Base-by-base conservation (phyloP, 2,797 vertebrate species). In the Argya squamiceps region DNA sequence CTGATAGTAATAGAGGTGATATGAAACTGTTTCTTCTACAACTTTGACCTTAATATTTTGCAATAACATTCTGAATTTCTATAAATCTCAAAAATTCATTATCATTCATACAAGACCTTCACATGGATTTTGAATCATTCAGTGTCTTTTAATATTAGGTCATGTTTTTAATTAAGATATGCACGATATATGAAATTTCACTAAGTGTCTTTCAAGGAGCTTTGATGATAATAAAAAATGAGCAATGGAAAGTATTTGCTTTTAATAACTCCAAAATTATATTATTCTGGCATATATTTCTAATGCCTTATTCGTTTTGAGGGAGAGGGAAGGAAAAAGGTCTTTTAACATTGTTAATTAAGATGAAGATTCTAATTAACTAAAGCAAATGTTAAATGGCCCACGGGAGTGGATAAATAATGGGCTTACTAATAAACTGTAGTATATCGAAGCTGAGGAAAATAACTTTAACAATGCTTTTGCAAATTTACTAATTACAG, bases 291-390 rank as follows among this genome's bases (percentile, higher is more conserved):
- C 59, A 24, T 85, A 76, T 52, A 84, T 93, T 93, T 95, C 70
- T 91, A 52, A 71, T 4, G 4, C 13, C 19, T 84, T 79, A 74
- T 85, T 94, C 34, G 2, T 80, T 97, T 79, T 80, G 12, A 16
- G 26, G 34, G 18, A 12, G 58, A 77, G 29, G 50, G 37, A 62
- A 65, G 15, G 30, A 36, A 81, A 84, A 91, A 39, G 8, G 20
- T 77, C 76, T 93, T 96, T 95, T 41, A 82, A 71, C 58, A 86
- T 78, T 67, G 71, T 93, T 96, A 97, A 96, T 97, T 97, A 97
- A 97, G 79, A 78, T 44, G 84, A 95, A 94, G 78, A 95, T 91
- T 94, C 53, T 95, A 82, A 96, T 96, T 96, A 96, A 95, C 76
- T 71, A 86, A 94, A 90, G 92, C 34, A 96, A 97, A 93, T 94